These are phyloP conservation scores for Stenoptilia bipunctidactyla DNA, from an alignment of 2,888 invertebrate species.

Conservation along the genomic window DNA sequence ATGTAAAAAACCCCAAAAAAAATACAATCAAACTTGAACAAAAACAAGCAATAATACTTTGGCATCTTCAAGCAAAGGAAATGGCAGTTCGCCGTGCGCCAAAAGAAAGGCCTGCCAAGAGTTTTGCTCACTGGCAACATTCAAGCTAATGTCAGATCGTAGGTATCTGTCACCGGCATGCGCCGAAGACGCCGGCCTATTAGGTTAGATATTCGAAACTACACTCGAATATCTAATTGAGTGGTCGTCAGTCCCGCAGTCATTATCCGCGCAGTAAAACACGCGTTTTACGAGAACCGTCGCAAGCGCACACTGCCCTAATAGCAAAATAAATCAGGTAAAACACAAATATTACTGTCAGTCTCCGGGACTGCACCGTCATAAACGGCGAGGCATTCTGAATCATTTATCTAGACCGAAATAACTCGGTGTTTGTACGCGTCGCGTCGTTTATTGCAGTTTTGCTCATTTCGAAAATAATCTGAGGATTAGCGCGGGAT, in stretches of 20 bases:
- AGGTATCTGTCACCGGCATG: conserved; percentile 17
- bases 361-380: conserved; percentile 27
- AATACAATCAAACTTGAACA: too few relatives aligned
- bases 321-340: conserved; percentile 48
- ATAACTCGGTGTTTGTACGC: conserved; percentile 29
- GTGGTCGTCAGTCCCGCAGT: conserved; percentile 19
- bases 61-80: too few relatives aligned
- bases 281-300: conserved; percentile 36
- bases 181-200: conserved; percentile 3
- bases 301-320: conserved; percentile 20
- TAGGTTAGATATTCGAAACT: conserved; percentile 14
- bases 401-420: conserved; percentile 38
- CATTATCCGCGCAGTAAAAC: conserved; percentile 33
- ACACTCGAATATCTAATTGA: conserved; percentile 31
- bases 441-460: conserved; percentile 46
- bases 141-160: conserved; percentile 19
- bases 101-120: conserved; percentile 20
- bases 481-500: conserved; percentile 44
- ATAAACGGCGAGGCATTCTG: conserved; percentile 41
- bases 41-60: too few relatives aligned
- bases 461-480: conserved; percentile 47
- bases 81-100: too few relatives aligned
- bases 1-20: too few relatives aligned
- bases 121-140: conserved; percentile 25
- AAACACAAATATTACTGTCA: conserved; percentile 52